These are phyloP conservation scores for Delphinapterus leucas DNA, from an alignment of 2,113 vertebrate genomes.

Conservation along the genomic window DNA sequence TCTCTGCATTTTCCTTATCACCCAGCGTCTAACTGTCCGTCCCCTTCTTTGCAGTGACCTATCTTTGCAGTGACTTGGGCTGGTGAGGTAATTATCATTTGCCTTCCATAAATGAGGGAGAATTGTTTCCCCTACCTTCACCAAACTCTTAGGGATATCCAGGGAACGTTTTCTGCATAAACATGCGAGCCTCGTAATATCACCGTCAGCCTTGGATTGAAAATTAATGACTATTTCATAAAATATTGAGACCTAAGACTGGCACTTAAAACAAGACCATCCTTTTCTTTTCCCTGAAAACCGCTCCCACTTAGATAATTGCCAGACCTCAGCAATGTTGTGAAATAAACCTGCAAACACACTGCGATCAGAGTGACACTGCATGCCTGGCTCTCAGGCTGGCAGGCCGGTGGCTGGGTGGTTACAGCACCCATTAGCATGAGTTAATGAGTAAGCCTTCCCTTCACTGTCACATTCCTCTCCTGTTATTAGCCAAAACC, in stretches of 20 bases:
- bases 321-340: constrained; percentile 56
- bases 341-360: constrained; percentile 59
- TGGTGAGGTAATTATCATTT: constrained; percentile 49
- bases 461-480: constrained; percentile 64
- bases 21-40: background rate
- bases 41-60: background rate
- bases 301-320: constrained; percentile 39
- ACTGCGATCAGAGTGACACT: constrained; percentile 36
- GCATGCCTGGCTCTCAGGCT: background rate
- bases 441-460: constrained; percentile 72
- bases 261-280: constrained; percentile 62
- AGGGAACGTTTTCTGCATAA: background rate
- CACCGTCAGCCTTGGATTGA: constrained; percentile 15
- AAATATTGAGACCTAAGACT: constrained; percentile 58
- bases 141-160: background rate
- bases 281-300: constrained; percentile 51
- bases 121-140: background rate
- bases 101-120: constrained; percentile 46
- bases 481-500: constrained; percentile 70
- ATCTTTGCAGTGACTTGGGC: background rate
- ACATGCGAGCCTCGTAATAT: background rate
- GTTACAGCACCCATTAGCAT: constrained; percentile 60
- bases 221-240: constrained; percentile 73
- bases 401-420: constrained; percentile 8
- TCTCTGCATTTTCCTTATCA: background rate